Conservation (phyloP, 2,797 vertebrate species). For the Hafferia zeledoni region DNA sequence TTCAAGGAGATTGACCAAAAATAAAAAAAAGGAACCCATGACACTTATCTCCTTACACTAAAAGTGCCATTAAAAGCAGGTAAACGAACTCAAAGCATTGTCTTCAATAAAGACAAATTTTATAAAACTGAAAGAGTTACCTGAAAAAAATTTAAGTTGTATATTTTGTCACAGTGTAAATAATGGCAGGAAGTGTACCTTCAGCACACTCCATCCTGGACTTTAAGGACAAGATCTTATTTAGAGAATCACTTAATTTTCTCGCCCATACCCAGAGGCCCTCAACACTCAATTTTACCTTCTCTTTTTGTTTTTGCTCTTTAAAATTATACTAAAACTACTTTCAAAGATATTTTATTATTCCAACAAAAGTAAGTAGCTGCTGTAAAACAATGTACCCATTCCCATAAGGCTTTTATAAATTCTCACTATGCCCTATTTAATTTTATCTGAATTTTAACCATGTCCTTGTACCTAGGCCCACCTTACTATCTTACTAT, state of each 20-base stretch:
- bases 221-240: background rate
- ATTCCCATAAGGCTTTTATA: background rate
- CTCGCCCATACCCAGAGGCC: background rate
- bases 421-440: background rate
- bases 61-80: background rate
- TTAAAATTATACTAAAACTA: background rate
- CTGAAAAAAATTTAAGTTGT: background rate
- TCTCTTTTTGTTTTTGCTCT: background rate
- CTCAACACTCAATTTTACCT: background rate
- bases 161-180: background rate
- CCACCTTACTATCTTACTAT: background rate
- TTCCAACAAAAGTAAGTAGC: background rate
- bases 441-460: slow-evolving; percentile 11
- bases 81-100: background rate
- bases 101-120: background rate
- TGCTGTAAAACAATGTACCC: background rate
- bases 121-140: background rate
- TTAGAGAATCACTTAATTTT: background rate
- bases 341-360: background rate
- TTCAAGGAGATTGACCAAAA: background rate
- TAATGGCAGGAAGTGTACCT: background rate
- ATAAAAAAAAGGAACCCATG: background rate
- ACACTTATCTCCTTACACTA: background rate
- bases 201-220: background rate
- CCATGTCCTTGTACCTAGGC: background rate